A percentile compares a stretch with the other conserved stretches of the same genome.
phyloP scores from a whole-genome alignment of 2,797 vertebrate genomes.

The Peromyscus attwateri region DNA sequence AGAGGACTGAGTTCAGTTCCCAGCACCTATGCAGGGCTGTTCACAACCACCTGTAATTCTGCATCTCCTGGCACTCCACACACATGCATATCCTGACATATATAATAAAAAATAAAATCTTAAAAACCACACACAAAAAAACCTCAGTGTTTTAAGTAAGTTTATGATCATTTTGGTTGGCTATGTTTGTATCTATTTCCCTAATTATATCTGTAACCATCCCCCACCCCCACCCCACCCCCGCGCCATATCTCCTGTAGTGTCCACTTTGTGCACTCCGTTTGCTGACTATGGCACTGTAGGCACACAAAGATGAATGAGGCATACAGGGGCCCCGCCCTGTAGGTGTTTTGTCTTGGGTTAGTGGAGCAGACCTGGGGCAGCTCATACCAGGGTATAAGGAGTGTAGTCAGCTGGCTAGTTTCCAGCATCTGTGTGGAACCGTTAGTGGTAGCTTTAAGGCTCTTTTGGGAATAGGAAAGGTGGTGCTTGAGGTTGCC shows the following conservation, averaged over 20 bases:
- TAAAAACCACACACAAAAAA: not conserved
- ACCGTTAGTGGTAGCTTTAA: not conserved
- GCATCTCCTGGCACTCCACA: not conserved
- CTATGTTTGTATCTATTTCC: not conserved
- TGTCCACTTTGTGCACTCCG: not conserved
- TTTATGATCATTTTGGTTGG: not conserved
- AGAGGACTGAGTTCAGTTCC: not conserved
- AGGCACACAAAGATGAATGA: not conserved
- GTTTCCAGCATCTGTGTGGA: not conserved
- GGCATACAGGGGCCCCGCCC: not conserved
- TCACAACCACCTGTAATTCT: not conserved
- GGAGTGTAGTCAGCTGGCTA: not conserved
- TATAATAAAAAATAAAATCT: not conserved
- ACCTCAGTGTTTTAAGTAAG: not conserved
- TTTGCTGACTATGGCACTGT: not conserved
- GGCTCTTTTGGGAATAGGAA: not conserved
- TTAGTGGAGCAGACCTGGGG: not conserved
- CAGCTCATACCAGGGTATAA: not conserved
- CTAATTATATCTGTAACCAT: not conserved
- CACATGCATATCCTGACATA: not conserved
- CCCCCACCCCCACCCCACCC: too few relatives aligned
- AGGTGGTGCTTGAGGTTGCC: not conserved
- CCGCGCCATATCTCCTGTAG: not conserved
- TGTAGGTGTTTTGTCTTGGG: slow-evolving; percentile 36
- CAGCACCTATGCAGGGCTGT: not conserved